phyloP scores from a whole-genome alignment of 2,888 invertebrate genomes.

The Athripsodes cinereus region DNA sequence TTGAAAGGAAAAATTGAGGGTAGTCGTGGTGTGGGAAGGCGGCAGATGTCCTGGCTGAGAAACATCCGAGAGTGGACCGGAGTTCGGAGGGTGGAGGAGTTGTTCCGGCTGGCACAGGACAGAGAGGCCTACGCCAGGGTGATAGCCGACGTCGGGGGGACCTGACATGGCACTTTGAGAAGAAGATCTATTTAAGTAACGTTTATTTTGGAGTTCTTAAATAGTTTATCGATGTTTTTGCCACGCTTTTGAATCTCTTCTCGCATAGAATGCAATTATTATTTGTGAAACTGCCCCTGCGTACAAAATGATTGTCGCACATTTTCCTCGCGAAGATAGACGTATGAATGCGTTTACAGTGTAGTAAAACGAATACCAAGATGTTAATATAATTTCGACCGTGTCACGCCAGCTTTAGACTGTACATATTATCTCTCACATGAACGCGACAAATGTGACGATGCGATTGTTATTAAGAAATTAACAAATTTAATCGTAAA shows the following conservation, averaged over 20 bases:
- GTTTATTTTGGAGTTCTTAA: too few relatives aligned
- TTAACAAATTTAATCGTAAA: neutral
- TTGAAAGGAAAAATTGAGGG: too few relatives aligned
- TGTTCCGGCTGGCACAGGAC: too few relatives aligned
- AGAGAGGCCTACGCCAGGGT: too few relatives aligned
- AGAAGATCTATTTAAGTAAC: too few relatives aligned
- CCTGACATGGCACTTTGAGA: too few relatives aligned
- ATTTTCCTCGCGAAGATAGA: neutral
- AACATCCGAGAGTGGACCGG: too few relatives aligned
- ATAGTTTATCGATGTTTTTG: too few relatives aligned
- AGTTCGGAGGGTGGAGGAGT: too few relatives aligned
- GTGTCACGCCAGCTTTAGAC: neutral
- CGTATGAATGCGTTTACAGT: neutral
- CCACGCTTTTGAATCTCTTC: neutral
- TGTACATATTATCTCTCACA: neutral
- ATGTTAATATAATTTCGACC: neutral
- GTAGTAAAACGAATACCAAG: neutral
- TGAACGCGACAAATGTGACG: neutral
- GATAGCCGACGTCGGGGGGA: too few relatives aligned
- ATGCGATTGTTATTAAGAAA: neutral
- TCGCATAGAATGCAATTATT: neutral
- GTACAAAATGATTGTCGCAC: neutral
- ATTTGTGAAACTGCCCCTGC: neutral
- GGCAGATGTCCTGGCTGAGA: too few relatives aligned
- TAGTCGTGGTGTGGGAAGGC: too few relatives aligned